A percentile compares a stretch with the other conserved stretches of the same genome.
phyloP scores from a whole-genome alignment of 37 sponge, comb jelly and placozoan species.

The Halisarca cf. caerulea region DNA sequence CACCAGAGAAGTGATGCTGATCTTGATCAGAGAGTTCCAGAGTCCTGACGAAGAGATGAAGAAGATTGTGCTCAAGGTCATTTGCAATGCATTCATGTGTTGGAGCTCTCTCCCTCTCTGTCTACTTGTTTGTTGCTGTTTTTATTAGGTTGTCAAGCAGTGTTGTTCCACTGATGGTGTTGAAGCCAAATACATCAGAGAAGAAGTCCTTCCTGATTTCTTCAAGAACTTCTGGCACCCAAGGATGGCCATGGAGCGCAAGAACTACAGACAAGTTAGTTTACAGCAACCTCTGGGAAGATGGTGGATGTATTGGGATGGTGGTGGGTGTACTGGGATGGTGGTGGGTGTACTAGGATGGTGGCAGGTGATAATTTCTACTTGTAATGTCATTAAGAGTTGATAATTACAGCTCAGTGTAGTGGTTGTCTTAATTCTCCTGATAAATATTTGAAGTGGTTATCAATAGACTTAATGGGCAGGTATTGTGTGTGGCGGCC shows the following conservation, averaged over 20 bases:
- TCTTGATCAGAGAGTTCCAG: slow-evolving; percentile 97
- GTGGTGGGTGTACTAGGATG: too few relatives aligned
- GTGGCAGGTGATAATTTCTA: too few relatives aligned
- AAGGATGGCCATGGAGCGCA: slow-evolving; percentile 91
- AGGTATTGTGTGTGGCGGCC: too few relatives aligned
- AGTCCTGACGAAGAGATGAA: slow-evolving; percentile 99
- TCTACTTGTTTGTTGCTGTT: background rate
- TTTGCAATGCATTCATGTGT: too few relatives aligned
- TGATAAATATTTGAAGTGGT: too few relatives aligned
- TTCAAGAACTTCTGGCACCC: slow-evolving; percentile 99
- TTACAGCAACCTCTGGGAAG: too few relatives aligned
- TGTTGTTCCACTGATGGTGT: slow-evolving; percentile 99
- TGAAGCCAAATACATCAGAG: slow-evolving; percentile 92
- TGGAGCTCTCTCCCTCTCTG: background rate
- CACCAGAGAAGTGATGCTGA: slow-evolving; percentile 96
- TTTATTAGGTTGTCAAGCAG: slow-evolving; percentile 96
- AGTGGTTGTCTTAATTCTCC: too few relatives aligned
- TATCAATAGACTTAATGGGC: too few relatives aligned
- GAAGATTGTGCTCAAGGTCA: slow-evolving; percentile 98
- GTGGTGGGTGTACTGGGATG: too few relatives aligned
- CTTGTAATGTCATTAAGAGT: too few relatives aligned
- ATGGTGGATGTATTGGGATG: too few relatives aligned
- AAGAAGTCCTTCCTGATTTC: slow-evolving; percentile 92
- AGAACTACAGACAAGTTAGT: slow-evolving; percentile 90
- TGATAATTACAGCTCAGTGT: too few relatives aligned